These are phyloP conservation scores for Petrophora chlorosata DNA, from an alignment of 2,888 invertebrate species.

Conservation along the genomic window DNA sequence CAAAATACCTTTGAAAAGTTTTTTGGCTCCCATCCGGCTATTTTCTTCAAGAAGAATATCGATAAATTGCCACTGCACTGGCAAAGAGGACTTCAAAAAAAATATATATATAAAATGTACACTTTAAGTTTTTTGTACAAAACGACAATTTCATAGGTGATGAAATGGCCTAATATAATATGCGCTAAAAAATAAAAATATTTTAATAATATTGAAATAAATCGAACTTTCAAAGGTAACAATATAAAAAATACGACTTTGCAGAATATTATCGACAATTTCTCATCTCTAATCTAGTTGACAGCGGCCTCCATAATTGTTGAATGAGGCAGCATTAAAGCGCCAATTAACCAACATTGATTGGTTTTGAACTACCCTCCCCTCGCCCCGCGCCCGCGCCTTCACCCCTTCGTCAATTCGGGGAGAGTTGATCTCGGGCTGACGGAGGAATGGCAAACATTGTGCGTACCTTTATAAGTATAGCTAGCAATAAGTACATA, in stretches of 20 bases:
- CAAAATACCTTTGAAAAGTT: too few species aligned
- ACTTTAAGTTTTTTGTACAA: too few species aligned
- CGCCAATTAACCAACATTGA: constrained; percentile 80
- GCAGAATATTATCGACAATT: constrained; percentile 32
- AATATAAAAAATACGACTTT: neutral
- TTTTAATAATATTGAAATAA: too few species aligned
- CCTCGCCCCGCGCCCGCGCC: constrained; percentile 13
- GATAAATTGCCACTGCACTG: too few species aligned
- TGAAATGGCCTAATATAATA: too few species aligned
- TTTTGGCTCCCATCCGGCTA: too few species aligned
- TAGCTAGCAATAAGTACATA: neutral
- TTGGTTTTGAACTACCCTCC: constrained; percentile 65
- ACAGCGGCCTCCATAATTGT: constrained; percentile 74
- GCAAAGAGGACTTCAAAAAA: too few species aligned
- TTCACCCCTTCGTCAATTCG: constrained; percentile 6
- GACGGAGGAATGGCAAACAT: constrained; percentile 21
- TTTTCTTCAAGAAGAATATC: too few species aligned
- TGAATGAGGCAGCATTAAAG: constrained; percentile 81
- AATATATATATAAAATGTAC: too few species aligned
- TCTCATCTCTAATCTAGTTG: constrained; percentile 55
- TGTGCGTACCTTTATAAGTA: constrained; percentile 1
- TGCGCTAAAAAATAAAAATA: too few species aligned
- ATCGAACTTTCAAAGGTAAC: too few species aligned
- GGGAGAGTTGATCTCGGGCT: constrained; percentile 29
- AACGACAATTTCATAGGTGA: too few species aligned